phyloP scores from a whole-genome alignment of 2,888 invertebrate genomes.

The Gerris lacustris region DNA sequence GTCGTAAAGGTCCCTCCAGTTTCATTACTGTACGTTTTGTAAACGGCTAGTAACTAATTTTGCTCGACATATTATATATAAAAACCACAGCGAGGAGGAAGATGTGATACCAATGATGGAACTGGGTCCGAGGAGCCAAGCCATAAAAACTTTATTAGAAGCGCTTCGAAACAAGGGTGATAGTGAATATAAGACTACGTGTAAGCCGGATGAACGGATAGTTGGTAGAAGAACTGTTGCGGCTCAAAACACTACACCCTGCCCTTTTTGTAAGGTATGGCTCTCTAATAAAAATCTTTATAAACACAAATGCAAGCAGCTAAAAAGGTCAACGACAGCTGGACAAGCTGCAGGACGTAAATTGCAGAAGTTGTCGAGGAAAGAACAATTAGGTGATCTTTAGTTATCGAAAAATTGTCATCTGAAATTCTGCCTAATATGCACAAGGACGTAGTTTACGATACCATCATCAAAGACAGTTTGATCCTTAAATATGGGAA shows the following conservation, averaged over 20 bases:
- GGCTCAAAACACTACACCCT: background rate
- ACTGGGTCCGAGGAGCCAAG: no score
- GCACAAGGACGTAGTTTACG: background rate
- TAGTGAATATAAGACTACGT: background rate
- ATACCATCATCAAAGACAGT: background rate
- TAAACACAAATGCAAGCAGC: background rate
- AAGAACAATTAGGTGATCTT: background rate
- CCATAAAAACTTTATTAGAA: no score
- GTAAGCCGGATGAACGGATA: background rate
- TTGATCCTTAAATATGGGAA: background rate
- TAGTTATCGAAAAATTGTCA: background rate
- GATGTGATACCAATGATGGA: no score
- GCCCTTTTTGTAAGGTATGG: background rate
- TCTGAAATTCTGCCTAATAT: background rate
- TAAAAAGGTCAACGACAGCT: background rate
- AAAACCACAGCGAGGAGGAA: no score
- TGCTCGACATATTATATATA: no score
- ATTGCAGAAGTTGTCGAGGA: background rate
- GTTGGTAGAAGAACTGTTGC: background rate
- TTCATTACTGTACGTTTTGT: no score
- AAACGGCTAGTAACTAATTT: no score
- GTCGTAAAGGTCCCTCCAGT: no score
- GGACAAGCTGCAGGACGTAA: background rate
- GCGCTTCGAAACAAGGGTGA: no score
- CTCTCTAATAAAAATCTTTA: background rate